Evolutionary conservation across 2,113 vertebrate genomes (phyloP), one percentile per base, ranked within the genome.

Genomic region (Grantiella picta): DNA sequence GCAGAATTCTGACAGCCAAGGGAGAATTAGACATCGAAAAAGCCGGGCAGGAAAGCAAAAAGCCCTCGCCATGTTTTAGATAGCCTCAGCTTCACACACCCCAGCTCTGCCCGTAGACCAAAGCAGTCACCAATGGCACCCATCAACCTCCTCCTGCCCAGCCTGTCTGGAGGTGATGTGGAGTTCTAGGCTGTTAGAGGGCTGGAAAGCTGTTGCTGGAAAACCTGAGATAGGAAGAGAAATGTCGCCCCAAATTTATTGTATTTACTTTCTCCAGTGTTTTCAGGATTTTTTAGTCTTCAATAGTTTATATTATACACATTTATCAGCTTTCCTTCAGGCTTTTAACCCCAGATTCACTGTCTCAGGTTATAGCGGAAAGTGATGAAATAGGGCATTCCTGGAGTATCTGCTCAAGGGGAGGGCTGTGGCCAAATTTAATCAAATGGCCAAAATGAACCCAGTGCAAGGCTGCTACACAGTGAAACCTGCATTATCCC

Each of bases 241-340:
- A 84, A 89, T 75, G 91, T 95, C 84, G 42, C 87, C 89, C 70
- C 94, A 94, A 96, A 97, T 97, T 92, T 95, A 96, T 97, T 97
- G 86, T 90, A 96, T 90, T 95, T 91, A 96, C 95, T 94, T 97
- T 96, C 91, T 82, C 64, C 64, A 19, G 76, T 96, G 79, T 97
- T 96, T 94, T 94, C 79, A 89, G 78, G 82, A 85, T 92, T 90
- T 96, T 92, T 94, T 80, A 65, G 87, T 70, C 90, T 94, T 95
- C 81, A 24, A 19, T 82, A 82, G 91, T 95, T 97, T 95, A 94
- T 89, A 52, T 96, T 97, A 95, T 42, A 76, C 86, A 92, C 95
- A 94, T 94, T 92, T 96, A 94, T 96, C 94, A 97, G 95, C 81
- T 82, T 83, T 68, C 61, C 82, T 91, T 90, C 77, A 70, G 86